These are phyloP conservation scores for Drosophila teissieri DNA, from an alignment of 1,140 invertebrate genomes.

Conservation along the genomic window DNA sequence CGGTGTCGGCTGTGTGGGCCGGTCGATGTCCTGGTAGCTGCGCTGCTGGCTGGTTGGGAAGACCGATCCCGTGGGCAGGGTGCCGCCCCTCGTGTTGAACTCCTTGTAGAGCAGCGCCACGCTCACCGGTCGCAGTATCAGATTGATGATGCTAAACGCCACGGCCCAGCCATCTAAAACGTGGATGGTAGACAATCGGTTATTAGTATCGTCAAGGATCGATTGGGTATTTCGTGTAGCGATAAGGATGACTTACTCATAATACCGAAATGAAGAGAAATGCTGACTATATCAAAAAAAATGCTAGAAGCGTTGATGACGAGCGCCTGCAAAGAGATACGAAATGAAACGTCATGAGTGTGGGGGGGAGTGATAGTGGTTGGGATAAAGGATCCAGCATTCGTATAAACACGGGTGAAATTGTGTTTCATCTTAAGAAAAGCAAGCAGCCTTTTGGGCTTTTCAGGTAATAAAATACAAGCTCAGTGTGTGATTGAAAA, in stretches of 20 bases:
- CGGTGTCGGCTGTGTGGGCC: constrained; percentile 78
- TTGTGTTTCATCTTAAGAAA: neutral
- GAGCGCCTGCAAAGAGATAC: constrained; percentile 76
- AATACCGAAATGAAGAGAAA: constrained; percentile 71
- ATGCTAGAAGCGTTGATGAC: constrained; percentile 80
- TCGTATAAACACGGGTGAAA: neutral
- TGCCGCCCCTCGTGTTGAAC: constrained; percentile 78
- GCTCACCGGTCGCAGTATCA: constrained; percentile 74
- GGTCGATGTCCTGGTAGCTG: constrained; percentile 83
- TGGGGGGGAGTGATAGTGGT: constrained; percentile 6
- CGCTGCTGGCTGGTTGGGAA: constrained; percentile 80
- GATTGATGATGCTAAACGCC: constrained; percentile 77
- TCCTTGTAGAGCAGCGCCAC: constrained; percentile 77
- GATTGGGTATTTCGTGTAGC: no score
- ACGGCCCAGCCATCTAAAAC: constrained; percentile 78
- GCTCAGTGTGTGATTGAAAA: no score
- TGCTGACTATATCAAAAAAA: constrained; percentile 81
- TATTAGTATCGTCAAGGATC: neutral
- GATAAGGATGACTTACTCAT: constrained; percentile 73
- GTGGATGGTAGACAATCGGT: no score
- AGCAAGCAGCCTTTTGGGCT: no score
- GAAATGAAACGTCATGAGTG: constrained; percentile 21
- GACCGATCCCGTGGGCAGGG: constrained; percentile 68
- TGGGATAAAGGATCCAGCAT: neutral
- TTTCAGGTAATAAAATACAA: no score